phyloP scores from a whole-genome alignment of 2,797 vertebrate species.

The Tauraco hartlaubi region DNA sequence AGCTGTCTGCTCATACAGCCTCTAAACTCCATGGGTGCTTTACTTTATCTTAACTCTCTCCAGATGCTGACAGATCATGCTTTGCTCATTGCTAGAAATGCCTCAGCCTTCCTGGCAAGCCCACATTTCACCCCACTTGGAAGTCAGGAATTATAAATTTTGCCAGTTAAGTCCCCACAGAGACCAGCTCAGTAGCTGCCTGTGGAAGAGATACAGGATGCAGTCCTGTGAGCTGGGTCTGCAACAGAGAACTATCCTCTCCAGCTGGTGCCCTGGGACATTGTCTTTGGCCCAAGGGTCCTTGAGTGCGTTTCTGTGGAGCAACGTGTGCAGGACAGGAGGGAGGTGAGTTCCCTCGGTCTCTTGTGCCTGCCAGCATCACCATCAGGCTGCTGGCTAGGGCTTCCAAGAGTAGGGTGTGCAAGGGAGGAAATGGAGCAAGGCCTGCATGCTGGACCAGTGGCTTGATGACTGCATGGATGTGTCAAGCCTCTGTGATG shows the following conservation, averaged over 20 bases:
- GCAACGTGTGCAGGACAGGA: rapidly evolving
- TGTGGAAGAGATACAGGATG: background rate
- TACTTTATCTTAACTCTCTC: background rate
- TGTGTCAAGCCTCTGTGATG: rapidly evolving
- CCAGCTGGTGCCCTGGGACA: background rate
- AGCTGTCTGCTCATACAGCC: background rate
- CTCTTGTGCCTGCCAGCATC: background rate
- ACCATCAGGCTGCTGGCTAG: background rate
- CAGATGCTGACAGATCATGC: background rate
- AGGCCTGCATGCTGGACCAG: background rate
- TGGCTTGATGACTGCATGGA: rapidly evolving
- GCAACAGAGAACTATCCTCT: background rate
- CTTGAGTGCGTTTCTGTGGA: rapidly evolving
- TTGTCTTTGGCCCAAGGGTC: background rate
- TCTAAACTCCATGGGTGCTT: background rate
- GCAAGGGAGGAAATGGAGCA: rapidly evolving
- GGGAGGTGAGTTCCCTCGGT: background rate
- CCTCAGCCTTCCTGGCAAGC: background rate
- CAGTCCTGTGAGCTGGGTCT: background rate
- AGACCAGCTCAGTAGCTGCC: background rate
- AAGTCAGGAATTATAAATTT: background rate
- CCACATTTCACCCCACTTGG: background rate
- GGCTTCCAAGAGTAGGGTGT: too few species aligned
- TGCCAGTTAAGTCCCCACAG: background rate
- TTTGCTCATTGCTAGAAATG: background rate